phyloP scores from a whole-genome alignment of 1,140 invertebrate genomes.

The Eumeta japonica region DNA sequence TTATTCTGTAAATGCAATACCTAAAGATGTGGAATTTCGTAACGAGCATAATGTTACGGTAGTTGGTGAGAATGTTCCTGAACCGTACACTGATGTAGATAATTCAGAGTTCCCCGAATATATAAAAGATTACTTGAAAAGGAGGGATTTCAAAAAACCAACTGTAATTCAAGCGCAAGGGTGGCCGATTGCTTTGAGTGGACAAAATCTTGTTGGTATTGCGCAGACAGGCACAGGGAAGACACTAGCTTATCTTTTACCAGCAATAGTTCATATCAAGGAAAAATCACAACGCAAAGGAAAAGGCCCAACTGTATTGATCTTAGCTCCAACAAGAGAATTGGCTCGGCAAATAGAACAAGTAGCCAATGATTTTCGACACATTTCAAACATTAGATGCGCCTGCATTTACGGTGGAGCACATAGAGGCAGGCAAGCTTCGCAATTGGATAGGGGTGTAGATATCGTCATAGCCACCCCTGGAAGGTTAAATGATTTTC shows the following conservation, averaged over 20 bases:
- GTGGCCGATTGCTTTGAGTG: conserved; percentile 88
- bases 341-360: conserved; percentile 94
- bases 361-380: conserved; percentile 86
- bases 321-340: conserved; percentile 92
- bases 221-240: conserved; percentile 93
- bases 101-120: conserved; percentile 77
- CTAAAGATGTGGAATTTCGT: conserved; percentile 26
- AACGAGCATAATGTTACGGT: conserved; percentile 44
- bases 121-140: conserved; percentile 68
- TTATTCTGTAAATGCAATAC: conserved; percentile 30
- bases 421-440: conserved; percentile 73
- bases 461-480: conserved; percentile 92
- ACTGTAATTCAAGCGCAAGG: conserved; percentile 86
- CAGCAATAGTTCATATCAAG: conserved; percentile 88
- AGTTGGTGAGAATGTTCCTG: conserved; percentile 40
- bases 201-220: conserved; percentile 90
- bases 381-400: conserved; percentile 74
- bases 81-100: conserved; percentile 58
- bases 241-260: conserved; percentile 78
- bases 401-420: conserved; percentile 94
- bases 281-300: conserved; percentile 75
- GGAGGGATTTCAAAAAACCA: conserved; percentile 76
- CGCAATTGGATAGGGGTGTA: conserved; percentile 77
- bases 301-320: conserved; percentile 84
- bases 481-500: conserved; percentile 92